Conservation (phyloP, 2,888 invertebrate genomes). For the Pollenia labialis region DNA sequence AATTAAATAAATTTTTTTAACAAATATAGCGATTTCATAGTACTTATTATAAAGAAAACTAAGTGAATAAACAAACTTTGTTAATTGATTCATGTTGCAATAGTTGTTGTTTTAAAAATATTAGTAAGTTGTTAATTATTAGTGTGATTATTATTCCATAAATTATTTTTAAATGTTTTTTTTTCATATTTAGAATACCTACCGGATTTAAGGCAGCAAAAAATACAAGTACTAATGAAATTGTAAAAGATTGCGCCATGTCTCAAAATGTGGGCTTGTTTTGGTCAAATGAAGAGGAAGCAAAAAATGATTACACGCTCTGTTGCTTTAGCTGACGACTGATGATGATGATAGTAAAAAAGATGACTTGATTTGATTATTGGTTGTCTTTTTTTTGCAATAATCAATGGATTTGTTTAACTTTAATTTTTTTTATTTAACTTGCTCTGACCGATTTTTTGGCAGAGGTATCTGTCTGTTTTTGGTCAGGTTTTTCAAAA, state of each 20-base stretch:
- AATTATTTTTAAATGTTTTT: slow-evolving; percentile 2
- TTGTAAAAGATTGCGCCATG: slow-evolving; percentile 63
- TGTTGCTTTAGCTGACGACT: neutral
- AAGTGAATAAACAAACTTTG: neutral
- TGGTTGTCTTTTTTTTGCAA: slow-evolving; percentile 37
- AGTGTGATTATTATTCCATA: neutral
- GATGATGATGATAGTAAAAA: slow-evolving; percentile 21
- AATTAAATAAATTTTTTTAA: no score
- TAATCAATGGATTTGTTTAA: slow-evolving; percentile 33
- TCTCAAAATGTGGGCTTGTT: slow-evolving; percentile 34
- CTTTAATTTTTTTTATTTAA: slow-evolving; percentile 29
- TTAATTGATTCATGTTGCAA: slow-evolving; percentile 57
- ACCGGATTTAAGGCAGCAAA: slow-evolving; percentile 59
- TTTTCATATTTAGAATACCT: slow-evolving; percentile 33
- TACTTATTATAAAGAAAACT: neutral
- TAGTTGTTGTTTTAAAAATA: slow-evolving; percentile 10
- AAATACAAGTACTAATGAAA: slow-evolving; percentile 56
- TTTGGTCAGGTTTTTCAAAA: neutral
- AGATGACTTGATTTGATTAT: slow-evolving; percentile 16
- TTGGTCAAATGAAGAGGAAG: slow-evolving; percentile 1
- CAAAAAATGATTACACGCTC: neutral
- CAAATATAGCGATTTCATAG: neutral
- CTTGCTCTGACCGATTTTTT: slow-evolving; percentile 59
- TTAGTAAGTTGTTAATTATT: slow-evolving; percentile 13
- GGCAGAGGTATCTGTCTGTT: slow-evolving; percentile 56